Conservation (phyloP, 2,113 vertebrate species). For the Sphyrna mokarran region DNA sequence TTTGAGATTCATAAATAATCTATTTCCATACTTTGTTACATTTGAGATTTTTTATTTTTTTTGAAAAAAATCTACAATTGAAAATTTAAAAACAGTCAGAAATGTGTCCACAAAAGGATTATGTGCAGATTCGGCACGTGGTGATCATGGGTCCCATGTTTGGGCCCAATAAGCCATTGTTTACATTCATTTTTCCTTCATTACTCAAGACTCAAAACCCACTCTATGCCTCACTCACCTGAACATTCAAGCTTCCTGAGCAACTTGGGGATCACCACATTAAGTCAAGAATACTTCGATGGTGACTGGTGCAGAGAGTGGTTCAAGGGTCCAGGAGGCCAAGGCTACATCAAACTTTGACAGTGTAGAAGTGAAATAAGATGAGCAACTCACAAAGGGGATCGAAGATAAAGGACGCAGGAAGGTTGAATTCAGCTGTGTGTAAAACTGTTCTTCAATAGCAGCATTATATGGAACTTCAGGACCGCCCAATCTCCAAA, state of each 20-base stretch:
- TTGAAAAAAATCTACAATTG: neutral
- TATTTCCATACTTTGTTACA: neutral
- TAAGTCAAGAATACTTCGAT: neutral
- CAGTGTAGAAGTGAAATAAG: neutral
- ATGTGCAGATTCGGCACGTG: neutral
- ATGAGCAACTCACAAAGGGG: neutral
- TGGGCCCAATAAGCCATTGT: neutral
- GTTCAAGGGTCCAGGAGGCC: neutral
- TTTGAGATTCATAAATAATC: neutral
- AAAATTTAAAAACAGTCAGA: neutral
- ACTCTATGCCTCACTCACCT: neutral
- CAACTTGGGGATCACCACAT: neutral
- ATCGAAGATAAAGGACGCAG: neutral
- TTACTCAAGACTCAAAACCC: neutral
- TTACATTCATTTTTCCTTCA: neutral
- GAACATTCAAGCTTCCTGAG: neutral
- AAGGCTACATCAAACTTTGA: neutral
- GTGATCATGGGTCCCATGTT: neutral
- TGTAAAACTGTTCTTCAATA: neutral
- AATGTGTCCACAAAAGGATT: neutral
- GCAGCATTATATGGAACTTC: neutral
- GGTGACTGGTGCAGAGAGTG: neutral
- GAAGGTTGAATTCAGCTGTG: neutral
- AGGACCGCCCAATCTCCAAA: neutral
- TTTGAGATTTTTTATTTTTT: neutral